Evolutionary conservation across 2,888 invertebrate species (phyloP), one percentile per base, ranked within the genome.

Genomic region (Drosophila parthenogenetica): DNA sequence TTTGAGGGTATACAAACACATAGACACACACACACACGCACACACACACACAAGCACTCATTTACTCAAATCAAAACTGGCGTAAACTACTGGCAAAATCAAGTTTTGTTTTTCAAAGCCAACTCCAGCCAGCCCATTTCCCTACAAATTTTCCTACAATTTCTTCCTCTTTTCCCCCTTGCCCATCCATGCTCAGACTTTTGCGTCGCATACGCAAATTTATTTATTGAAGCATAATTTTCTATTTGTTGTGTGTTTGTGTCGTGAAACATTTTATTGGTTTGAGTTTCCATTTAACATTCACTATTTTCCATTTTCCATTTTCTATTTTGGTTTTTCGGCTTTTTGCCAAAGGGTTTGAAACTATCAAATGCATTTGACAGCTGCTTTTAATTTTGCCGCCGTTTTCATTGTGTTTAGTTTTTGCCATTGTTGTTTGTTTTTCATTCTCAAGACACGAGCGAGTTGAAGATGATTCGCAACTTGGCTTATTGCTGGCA

Each of bases 211-310:
- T 64, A 65, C 65, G 63, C 55, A 72, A 67, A 72, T 81, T 72
- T 77, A 83, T 87, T 85, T 83, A 83, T 87, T 85, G 86, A 87
- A 85, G 88, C 86, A 81, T 77, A 81, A 81, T 81, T 87, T 81
- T 66, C 61, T 64, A 79, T 77, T 81, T 74, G 77, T 68, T 73
- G 75, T 69, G 62, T 59, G 75, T 69, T 65, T 59, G 57, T 49
- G 45, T 45, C 22, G 50, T 25, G 1, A 51, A 10, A 14, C 13
- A 13, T 35, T 35, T 11, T 13, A n/a, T n/a, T 19, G 40, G 22
- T 45, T 13, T 13, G 35, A 7, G 42, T 39, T 3, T 29, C n/a
- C 37, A n/a, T n/a, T n/a, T n/a, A n/a, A n/a, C 35, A 35, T 35
- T 25, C 7, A 25, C 25, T 7, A 25, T 25, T 29, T 29, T 8